Evolutionary conservation across 2,113 vertebrate species (phyloP).

Genomic region (Ceyx cyanopectus): DNA sequence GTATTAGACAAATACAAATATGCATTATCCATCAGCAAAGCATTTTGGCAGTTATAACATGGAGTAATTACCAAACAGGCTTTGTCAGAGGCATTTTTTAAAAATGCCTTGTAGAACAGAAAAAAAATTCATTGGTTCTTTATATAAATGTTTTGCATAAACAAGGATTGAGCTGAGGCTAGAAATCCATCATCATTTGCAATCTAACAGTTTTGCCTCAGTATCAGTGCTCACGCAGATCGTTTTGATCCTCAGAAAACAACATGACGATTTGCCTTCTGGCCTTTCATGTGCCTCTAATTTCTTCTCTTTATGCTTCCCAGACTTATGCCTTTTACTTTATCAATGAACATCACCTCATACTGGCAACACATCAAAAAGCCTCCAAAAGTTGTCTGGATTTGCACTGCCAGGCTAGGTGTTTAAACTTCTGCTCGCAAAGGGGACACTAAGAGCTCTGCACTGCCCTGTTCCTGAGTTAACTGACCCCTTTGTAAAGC

Average conservation of each 20-base stretch:
- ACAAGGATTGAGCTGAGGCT: background rate
- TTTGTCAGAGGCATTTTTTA: background rate
- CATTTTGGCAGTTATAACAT: background rate
- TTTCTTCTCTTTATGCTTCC: background rate
- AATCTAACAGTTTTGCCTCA: background rate
- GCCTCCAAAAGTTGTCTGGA: background rate
- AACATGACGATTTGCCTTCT: fast-evolving
- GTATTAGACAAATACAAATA: background rate
- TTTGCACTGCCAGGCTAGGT: background rate
- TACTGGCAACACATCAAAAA: background rate
- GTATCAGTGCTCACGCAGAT: background rate
- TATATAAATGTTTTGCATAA: background rate
- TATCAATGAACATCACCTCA: background rate
- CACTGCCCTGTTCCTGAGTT: fast-evolving
- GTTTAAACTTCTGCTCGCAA: fast-evolving
- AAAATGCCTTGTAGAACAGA: background rate
- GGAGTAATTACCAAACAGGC: background rate
- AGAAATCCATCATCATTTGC: background rate
- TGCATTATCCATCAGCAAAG: background rate
- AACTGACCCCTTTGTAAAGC: background rate
- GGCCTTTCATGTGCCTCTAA: background rate
- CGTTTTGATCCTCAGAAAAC: background rate
- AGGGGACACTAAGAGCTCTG: background rate
- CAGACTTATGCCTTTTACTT: background rate
- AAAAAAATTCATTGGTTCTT: background rate